A percentile compares a stretch with the other conserved stretches of the same genome.
Conservation (phyloP, 1,140 invertebrate genomes). For the Drosophila funebris region DNA sequence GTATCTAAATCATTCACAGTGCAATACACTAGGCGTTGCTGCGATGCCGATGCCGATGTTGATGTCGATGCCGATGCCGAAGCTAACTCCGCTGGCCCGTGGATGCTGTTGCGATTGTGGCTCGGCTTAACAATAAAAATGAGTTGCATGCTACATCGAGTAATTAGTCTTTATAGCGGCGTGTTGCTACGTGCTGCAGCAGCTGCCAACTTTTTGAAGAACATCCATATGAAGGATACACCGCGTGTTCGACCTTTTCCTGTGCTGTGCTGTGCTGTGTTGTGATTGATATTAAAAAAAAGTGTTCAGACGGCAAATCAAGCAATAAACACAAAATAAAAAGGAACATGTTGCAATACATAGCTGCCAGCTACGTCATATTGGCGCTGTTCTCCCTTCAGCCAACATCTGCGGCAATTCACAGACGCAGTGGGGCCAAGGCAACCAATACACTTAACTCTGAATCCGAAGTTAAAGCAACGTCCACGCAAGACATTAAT, state of each 20-base stretch:
- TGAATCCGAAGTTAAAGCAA: background rate
- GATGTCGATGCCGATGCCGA: slow-evolving; percentile 25
- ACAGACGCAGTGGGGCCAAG: slow-evolving; percentile 65
- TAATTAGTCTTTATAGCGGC: slow-evolving; percentile 79
- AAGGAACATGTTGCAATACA: slow-evolving; percentile 42
- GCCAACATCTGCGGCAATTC: slow-evolving; percentile 51
- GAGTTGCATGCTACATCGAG: slow-evolving; percentile 73
- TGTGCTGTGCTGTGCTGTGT: slow-evolving; percentile 34
- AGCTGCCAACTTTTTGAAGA: slow-evolving; percentile 51
- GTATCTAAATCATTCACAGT: slow-evolving; percentile 47
- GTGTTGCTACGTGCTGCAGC: slow-evolving; percentile 68
- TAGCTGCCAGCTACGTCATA: slow-evolving; percentile 54
- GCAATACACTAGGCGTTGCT: slow-evolving; percentile 27
- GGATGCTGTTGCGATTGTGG: slow-evolving; percentile 25
- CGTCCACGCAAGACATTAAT: slow-evolving; percentile 14
- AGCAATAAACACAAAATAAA: slow-evolving; percentile 4
- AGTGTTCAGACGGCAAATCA: background rate
- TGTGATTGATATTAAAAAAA: slow-evolving; percentile 14
- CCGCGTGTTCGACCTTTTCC: slow-evolving; percentile 48
- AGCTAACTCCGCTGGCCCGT: slow-evolving; percentile 11
- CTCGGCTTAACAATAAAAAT: slow-evolving; percentile 79
- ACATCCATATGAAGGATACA: slow-evolving; percentile 75
- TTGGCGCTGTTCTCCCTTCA: slow-evolving; percentile 43
- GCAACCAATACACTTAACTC: slow-evolving; percentile 37
- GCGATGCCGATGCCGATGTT: slow-evolving; percentile 11